A percentile compares a stretch with the other conserved stretches of the same genome.
Conservation (phyloP, 2,113 vertebrate genomes). For the Mesocricetus auratus region DNA sequence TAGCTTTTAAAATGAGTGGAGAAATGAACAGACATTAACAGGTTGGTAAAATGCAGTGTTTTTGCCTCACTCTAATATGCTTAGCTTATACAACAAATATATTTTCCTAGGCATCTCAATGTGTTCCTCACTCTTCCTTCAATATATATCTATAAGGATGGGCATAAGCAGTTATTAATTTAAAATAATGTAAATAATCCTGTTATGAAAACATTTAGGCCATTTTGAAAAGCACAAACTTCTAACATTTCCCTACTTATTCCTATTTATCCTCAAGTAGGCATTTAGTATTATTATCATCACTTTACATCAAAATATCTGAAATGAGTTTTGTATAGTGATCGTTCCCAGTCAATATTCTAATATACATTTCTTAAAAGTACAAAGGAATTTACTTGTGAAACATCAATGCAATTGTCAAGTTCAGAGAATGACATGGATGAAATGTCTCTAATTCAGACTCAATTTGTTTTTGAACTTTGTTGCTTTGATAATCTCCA, state of each 20-base stretch:
- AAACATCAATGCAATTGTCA: neutral
- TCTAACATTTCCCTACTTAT: neutral
- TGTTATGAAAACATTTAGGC: neutral
- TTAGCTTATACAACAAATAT: neutral
- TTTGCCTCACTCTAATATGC: neutral
- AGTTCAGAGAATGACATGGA: neutral
- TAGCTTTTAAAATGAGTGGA: neutral
- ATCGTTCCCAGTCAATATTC: neutral
- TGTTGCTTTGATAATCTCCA: neutral
- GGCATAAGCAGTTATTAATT: neutral
- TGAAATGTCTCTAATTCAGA: neutral
- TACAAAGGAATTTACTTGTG: neutral
- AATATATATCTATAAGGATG: neutral
- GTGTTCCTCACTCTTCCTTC: neutral
- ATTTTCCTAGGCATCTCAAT: neutral
- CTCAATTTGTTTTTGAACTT: neutral
- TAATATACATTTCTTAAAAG: neutral
- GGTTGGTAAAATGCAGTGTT: neutral
- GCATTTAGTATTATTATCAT: neutral
- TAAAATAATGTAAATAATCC: neutral
- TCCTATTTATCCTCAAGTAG: neutral
- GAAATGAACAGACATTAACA: neutral
- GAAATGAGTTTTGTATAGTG: neutral
- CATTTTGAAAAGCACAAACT: neutral
- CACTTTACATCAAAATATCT: neutral